Percentiles rank a stretch among this genome's conserved stretches.
phyloP scores from a whole-genome alignment of 2,888 invertebrate species.

The Pandemis heparana region DNA sequence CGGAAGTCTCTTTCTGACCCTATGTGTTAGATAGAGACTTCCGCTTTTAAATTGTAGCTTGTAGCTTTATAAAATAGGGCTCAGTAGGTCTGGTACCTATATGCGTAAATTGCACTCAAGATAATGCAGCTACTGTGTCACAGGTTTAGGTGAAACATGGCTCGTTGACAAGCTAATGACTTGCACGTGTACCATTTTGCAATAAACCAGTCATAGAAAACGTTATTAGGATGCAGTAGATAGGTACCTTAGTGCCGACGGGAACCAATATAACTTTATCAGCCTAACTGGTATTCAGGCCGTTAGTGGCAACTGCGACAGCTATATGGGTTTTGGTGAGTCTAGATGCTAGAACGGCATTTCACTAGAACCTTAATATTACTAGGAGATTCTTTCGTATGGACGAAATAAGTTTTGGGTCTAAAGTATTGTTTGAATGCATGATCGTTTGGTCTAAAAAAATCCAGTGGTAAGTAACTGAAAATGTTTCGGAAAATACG shows the following conservation, averaged over 20 bases:
- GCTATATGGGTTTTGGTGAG: background rate
- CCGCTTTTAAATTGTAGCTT: too few species aligned
- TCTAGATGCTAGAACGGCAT: background rate
- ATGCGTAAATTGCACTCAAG: background rate
- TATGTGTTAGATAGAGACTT: too few species aligned
- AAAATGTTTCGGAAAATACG: too few species aligned
- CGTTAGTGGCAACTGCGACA: background rate
- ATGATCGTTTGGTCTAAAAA: too few species aligned
- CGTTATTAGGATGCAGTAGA: background rate
- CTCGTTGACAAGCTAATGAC: constrained; percentile 2
- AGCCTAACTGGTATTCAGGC: background rate
- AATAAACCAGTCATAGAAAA: constrained; percentile 14
- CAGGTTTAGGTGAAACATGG: background rate
- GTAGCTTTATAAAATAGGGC: too few species aligned
- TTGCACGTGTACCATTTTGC: background rate
- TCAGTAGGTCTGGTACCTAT: too few species aligned
- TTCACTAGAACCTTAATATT: background rate
- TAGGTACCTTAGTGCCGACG: background rate
- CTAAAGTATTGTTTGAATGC: too few species aligned
- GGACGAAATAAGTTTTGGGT: too few species aligned
- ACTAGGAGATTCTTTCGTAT: too few species aligned
- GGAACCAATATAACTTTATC: constrained; percentile 1
- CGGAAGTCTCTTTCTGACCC: too few species aligned
- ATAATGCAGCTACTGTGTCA: background rate
- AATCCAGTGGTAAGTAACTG: too few species aligned